phyloP scores from a whole-genome alignment of 1,140 invertebrate genomes.

The Lepeophtheirus salmonis region DNA sequence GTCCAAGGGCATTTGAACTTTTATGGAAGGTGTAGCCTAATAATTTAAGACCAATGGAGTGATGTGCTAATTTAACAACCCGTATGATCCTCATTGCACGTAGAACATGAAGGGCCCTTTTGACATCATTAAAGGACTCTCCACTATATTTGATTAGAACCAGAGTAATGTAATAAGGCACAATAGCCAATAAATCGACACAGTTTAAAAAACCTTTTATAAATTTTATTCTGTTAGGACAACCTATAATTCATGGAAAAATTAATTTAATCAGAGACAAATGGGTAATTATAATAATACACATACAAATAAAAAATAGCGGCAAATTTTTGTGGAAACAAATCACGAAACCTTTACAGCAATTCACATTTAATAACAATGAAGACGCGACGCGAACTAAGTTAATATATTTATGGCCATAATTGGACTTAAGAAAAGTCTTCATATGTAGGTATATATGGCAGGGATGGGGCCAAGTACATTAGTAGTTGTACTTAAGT shows the following conservation, averaged over 20 bases:
- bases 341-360: too few species aligned
- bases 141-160: neutral
- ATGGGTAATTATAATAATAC: too few species aligned
- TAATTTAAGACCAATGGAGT: neutral
- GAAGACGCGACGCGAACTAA: too few species aligned
- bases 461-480: too few species aligned
- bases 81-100: neutral
- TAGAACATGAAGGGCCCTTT: neutral
- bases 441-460: too few species aligned
- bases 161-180: neutral
- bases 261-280: too few species aligned
- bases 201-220: neutral
- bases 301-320: too few species aligned
- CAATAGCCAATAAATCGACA: neutral
- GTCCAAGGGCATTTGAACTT: neutral
- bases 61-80: neutral
- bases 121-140: neutral
- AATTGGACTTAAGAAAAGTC: too few species aligned
- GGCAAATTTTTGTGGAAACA: too few species aligned
- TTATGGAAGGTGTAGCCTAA: neutral
- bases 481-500: too few species aligned
- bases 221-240: neutral
- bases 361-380: too few species aligned
- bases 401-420: too few species aligned
- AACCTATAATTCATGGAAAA: neutral